Evolutionary conservation across 2,888 invertebrate genomes (phyloP).

Genomic region (Oeneis ivallda): DNA sequence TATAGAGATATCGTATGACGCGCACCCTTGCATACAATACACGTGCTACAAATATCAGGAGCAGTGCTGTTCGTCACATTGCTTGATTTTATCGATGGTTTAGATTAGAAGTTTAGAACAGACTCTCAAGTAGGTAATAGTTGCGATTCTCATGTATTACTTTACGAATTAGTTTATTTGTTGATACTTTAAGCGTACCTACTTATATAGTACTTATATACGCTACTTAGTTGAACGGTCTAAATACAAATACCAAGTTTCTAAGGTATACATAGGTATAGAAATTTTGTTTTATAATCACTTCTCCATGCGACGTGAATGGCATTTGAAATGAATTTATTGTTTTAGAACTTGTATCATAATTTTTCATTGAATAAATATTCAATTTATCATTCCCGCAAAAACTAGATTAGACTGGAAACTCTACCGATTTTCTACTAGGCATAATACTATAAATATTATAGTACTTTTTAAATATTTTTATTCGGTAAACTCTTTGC

Average conservation of each 20-base stretch:
- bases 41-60: conserved; percentile 3
- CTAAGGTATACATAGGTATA: not conserved
- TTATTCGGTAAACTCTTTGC: not conserved
- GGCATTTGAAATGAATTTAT: conserved; percentile 2
- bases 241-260: no score
- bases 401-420: not conserved
- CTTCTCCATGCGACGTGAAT: conserved; percentile 1
- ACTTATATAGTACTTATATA: not conserved
- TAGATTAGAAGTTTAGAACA: no score
- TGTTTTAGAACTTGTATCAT: conserved; percentile 2
- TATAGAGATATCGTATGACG: conserved; percentile 1
- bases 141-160: no score
- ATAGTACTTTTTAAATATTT: not conserved
- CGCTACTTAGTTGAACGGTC: not conserved
- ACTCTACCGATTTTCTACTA: not conserved
- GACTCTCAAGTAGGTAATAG: no score
- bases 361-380: not conserved
- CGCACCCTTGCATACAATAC: conserved; percentile 1
- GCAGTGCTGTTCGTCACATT: not conserved
- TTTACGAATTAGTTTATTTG: no score
- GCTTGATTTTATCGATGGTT: not conserved
- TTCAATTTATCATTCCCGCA: not conserved
- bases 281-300: conserved; percentile 8
- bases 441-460: not conserved
- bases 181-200: no score